A percentile compares a stretch with the other conserved stretches of the same genome.
Conservation (phyloP, 2,113 vertebrate species). For the Apteryx owenii region DNA sequence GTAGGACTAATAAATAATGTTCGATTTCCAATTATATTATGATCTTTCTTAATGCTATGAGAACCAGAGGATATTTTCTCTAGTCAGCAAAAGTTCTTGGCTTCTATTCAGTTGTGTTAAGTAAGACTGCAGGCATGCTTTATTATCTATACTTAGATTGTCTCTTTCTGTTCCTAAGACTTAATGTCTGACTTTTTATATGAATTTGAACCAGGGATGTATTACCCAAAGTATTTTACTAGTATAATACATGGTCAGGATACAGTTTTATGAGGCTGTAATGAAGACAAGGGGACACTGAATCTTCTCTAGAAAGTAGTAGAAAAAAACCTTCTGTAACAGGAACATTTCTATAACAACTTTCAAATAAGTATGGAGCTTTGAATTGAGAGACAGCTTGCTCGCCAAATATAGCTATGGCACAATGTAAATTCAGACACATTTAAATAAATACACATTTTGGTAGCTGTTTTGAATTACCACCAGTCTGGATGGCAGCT, state of each 20-base stretch:
- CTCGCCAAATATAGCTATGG: not conserved
- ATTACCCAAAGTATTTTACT: not conserved
- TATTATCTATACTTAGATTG: not conserved
- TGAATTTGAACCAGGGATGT: not conserved
- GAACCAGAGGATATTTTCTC: not conserved
- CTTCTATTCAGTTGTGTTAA: not conserved
- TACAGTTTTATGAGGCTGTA: not conserved
- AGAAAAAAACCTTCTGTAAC: not conserved
- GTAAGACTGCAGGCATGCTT: not conserved
- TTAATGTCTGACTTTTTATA: not conserved
- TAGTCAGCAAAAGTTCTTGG: not conserved
- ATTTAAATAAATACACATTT: constrained; percentile 25
- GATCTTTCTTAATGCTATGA: not conserved
- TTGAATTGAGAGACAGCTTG: not conserved
- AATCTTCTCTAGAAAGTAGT: not conserved
- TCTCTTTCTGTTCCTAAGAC: not conserved
- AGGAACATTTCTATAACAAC: not conserved
- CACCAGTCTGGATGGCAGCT: constrained; percentile 15
- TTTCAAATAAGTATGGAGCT: not conserved
- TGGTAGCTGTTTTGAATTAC: constrained; percentile 1
- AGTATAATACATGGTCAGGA: not conserved
- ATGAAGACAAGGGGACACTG: not conserved
- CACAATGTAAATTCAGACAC: not conserved
- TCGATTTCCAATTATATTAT: not conserved
- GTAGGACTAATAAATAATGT: not conserved